Percentiles rank a stretch among this genome's conserved stretches.
Evolutionary conservation across 2,113 vertebrate species (phyloP).

Genomic region (Epinephelus lanceolatus): DNA sequence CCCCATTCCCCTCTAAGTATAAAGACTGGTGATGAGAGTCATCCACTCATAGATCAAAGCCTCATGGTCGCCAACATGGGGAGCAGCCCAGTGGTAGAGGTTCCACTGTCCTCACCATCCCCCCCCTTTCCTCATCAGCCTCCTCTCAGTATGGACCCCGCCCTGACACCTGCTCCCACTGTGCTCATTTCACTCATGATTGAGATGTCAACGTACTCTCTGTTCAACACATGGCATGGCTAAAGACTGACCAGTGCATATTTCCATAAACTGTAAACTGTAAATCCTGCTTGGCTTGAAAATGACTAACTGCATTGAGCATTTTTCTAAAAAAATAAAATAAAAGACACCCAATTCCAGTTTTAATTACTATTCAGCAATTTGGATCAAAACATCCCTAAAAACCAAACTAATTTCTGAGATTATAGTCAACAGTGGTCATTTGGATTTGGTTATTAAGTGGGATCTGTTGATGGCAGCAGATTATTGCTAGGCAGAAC

Average conservation of each 20-base stretch:
- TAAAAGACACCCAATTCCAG: not conserved
- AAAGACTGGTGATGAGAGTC: constrained; percentile 54
- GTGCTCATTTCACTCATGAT: constrained; percentile 61
- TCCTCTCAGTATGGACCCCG: constrained; percentile 45
- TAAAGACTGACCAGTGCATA: constrained; percentile 9
- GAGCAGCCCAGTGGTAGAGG: constrained; percentile 16
- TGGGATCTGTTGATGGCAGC: constrained; percentile 56
- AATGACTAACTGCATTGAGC: not conserved
- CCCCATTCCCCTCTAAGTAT: constrained; percentile 39
- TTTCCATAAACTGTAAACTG: not conserved
- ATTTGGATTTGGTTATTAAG: constrained; percentile 64
- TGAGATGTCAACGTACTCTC: constrained; percentile 59
- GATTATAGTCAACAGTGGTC: constrained; percentile 43
- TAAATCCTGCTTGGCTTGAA: not conserved
- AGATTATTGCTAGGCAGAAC: constrained; percentile 70
- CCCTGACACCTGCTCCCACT: constrained; percentile 76
- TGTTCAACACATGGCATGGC: constrained; percentile 31
- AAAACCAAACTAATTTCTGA: constrained; percentile 26
- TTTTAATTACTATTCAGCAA: constrained; percentile 8
- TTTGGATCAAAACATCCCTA: constrained; percentile 16
- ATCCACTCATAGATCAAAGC: constrained; percentile 64
- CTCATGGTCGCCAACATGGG: constrained; percentile 39
- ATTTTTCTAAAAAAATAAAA: not conserved
- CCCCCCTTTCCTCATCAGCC: constrained; percentile 36
- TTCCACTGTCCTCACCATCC: constrained; percentile 31